Evolutionary conservation across 1,140 invertebrate species (phyloP).

Genomic region (Megathymus violae): DNA sequence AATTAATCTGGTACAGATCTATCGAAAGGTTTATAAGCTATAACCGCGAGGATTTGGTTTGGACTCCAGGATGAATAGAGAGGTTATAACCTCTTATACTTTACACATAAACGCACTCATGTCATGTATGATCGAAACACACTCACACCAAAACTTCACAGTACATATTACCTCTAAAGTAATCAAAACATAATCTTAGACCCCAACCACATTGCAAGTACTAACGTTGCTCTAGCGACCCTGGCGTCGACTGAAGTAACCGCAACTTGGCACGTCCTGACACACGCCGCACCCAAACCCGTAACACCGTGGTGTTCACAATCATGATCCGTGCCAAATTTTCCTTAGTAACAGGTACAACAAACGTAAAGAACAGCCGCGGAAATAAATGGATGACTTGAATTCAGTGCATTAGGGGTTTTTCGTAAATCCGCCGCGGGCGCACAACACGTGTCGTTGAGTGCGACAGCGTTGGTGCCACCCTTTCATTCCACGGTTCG

Average conservation of each 20-base stretch:
- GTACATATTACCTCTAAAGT: neutral
- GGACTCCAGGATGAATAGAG: too few species aligned
- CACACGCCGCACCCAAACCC: conserved; percentile 5
- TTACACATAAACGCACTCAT: too few species aligned
- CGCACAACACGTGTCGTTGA: conserved; percentile 52
- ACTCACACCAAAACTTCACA: too few species aligned
- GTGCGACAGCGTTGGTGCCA: conserved; percentile 40
- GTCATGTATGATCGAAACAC: too few species aligned
- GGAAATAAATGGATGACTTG: conserved; percentile 42
- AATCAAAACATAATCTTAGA: conserved; percentile 8
- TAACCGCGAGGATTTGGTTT: too few species aligned
- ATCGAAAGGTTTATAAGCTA: too few species aligned
- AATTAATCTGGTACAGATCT: too few species aligned
- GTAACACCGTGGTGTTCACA: conserved; percentile 8
- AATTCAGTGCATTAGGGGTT: conserved; percentile 38
- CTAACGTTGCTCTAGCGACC: neutral
- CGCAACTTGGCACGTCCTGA: conserved; percentile 25
- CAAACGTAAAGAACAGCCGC: conserved; percentile 46
- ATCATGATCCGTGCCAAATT: conserved; percentile 18
- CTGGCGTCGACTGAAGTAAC: conserved; percentile 6
- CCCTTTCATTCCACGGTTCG: conserved; percentile 31
- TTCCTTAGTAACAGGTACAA: conserved; percentile 26
- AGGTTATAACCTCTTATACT: too few species aligned
- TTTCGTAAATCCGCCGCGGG: conserved; percentile 48
- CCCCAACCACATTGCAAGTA: neutral